Conservation (phyloP, 2,888 invertebrate genomes). For the Phorcus lineatus region DNA sequence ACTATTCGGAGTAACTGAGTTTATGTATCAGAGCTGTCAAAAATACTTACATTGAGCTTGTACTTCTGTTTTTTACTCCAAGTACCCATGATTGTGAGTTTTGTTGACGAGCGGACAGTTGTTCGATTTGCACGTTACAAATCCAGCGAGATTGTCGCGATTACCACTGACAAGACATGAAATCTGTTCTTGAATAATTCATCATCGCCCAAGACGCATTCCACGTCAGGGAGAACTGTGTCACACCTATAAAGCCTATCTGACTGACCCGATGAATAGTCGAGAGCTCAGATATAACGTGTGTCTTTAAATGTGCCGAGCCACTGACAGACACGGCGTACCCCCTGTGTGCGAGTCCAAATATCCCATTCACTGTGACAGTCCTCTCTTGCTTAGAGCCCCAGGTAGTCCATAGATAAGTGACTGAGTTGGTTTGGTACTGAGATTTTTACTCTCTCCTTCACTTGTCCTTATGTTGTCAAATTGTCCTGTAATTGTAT, state of each 20-base stretch:
- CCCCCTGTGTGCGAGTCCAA: background rate
- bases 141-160: background rate
- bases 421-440: too few species aligned
- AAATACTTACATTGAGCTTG: background rate
- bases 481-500: too few species aligned
- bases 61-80: slow-evolving; percentile 4
- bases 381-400: background rate
- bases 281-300: background rate
- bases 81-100: background rate
- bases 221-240: background rate
- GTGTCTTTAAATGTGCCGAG: background rate
- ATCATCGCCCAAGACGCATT: slow-evolving; percentile 10
- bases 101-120: background rate
- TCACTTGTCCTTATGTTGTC: too few species aligned
- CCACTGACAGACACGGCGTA: background rate
- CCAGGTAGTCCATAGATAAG: too few species aligned
- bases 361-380: background rate
- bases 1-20: too few species aligned
- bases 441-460: too few species aligned
- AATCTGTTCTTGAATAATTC: background rate
- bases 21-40: background rate
- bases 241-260: slow-evolving; percentile 13
- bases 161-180: background rate
- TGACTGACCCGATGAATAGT: slow-evolving; percentile 8
- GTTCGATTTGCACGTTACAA: too few species aligned